Percentiles rank a stretch among this genome's conserved stretches.
These are phyloP conservation scores for Lasioglossum morio DNA, from an alignment of 2,888 invertebrate species.

Conservation along the genomic window DNA sequence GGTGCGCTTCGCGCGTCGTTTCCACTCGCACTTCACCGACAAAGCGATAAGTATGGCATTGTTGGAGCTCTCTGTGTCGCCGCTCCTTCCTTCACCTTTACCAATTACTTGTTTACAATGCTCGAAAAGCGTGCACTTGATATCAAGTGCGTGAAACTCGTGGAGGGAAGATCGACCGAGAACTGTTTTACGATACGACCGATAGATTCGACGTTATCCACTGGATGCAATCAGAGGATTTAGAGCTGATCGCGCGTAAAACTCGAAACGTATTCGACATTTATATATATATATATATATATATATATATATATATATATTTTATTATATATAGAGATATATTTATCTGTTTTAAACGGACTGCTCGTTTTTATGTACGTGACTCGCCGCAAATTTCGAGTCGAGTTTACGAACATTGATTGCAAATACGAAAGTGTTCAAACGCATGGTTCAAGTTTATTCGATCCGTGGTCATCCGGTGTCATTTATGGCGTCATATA, in stretches of 20 bases:
- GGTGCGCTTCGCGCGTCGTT: slow-evolving; percentile 33
- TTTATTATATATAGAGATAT: too few relatives aligned
- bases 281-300: neutral
- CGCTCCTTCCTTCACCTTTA: slow-evolving; percentile 3
- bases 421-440: neutral
- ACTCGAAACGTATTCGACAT: neutral
- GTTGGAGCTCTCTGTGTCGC: neutral
- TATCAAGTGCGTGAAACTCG: neutral
- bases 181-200: neutral
- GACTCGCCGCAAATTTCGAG: neutral
- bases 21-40: slow-evolving; percentile 25
- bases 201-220: neutral
- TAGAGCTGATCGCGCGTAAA: neutral
- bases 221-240: neutral
- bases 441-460: neutral
- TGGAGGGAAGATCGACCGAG: neutral
- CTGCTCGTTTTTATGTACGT: too few relatives aligned
- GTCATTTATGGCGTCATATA: too few relatives aligned
- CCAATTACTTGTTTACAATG: slow-evolving; percentile 45
- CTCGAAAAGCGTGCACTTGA: neutral
- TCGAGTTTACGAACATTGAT: neutral
- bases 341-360: neutral
- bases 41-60: slow-evolving; percentile 18
- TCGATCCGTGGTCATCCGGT: neutral
- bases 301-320: too few relatives aligned